A percentile compares a stretch with the other conserved stretches of the same genome.
Conservation (phyloP, 2,888 invertebrate genomes). For the Leptopilina syphax region DNA sequence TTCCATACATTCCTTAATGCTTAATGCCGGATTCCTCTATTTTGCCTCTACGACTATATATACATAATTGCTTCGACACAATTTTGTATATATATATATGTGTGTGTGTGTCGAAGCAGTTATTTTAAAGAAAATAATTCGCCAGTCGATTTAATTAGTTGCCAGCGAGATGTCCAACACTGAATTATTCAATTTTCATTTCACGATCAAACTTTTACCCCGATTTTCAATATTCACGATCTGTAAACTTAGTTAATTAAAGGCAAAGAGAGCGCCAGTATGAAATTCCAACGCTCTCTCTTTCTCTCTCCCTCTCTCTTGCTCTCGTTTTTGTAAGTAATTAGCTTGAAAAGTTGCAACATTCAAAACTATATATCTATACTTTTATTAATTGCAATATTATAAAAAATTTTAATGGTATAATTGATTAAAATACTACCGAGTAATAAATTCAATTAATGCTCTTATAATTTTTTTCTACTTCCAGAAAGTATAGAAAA, state of each 20-base stretch:
- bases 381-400: conserved; percentile 26
- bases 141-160: conserved; percentile 25
- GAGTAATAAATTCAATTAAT: too few species aligned
- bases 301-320: too few species aligned
- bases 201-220: conserved; percentile 39
- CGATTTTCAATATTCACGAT: conserved; percentile 37
- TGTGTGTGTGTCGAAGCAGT: neutral
- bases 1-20: too few species aligned
- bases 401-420: neutral
- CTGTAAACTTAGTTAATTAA: conserved; percentile 38
- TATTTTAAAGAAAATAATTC: neutral
- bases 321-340: conserved; percentile 25
- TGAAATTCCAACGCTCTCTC: conserved; percentile 22
- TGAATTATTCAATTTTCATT: conserved; percentile 38
- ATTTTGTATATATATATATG: neutral
- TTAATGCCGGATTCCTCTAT: too few species aligned
- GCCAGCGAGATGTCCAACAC: conserved; percentile 18
- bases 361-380: neutral
- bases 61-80: too few species aligned
- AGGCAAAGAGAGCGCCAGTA: conserved; percentile 36
- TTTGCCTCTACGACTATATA: too few species aligned
- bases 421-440: too few species aligned
- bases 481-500: too few species aligned
- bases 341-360: conserved; percentile 28
- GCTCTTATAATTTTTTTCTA: too few species aligned